Percentiles rank a stretch among this genome's conserved stretches.
Conservation (phyloP, 2,113 vertebrate genomes). For the Isichthys henryi region DNA sequence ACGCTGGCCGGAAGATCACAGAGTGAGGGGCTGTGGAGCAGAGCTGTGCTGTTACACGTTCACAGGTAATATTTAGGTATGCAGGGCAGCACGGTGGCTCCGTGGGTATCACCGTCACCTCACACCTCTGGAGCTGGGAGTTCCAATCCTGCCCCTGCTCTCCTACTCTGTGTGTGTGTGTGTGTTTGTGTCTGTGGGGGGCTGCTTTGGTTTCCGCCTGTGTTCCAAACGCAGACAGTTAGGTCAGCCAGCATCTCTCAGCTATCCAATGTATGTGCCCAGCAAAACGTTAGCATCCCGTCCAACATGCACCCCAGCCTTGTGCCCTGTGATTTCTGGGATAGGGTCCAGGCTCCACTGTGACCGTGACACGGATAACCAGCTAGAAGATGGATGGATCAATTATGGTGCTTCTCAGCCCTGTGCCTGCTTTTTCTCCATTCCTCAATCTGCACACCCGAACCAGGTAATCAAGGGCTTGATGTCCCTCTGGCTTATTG, state of each 20-base stretch:
- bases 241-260: neutral
- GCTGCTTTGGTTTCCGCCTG: neutral
- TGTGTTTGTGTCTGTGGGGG: too few species aligned
- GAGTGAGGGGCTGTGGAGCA: too few species aligned
- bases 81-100: too few species aligned
- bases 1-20: too few species aligned
- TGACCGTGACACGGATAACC: neutral
- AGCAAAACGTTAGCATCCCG: neutral
- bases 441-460: neutral
- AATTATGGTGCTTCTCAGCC: neutral
- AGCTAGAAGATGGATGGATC: neutral
- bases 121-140: conserved; percentile 19
- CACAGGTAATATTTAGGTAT: too few species aligned
- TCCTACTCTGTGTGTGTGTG: too few species aligned
- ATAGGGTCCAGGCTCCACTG: neutral
- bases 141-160: neutral
- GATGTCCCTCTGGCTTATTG: neutral
- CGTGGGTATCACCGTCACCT: neutral
- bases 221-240: neutral
- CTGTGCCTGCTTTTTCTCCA: neutral
- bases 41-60: too few species aligned
- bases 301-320: neutral
- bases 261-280: neutral
- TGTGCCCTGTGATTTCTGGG: neutral
- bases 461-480: neutral